Base-by-base conservation (phyloP, 1,140 invertebrate genomes). In the Zelostemma sp. region DNA sequence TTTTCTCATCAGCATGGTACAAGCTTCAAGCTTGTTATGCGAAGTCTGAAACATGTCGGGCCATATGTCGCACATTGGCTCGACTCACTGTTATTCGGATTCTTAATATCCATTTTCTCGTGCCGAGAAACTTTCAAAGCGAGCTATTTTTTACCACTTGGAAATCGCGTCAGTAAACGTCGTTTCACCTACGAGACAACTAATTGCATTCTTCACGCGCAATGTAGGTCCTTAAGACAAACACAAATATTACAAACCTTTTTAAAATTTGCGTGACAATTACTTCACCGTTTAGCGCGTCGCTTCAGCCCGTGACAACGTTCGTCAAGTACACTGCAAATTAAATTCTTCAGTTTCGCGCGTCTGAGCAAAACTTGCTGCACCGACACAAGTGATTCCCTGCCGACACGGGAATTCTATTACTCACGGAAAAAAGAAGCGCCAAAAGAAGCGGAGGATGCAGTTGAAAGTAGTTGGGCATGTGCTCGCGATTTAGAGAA, bases 51-150 rank as follows among this genome's bases (percentile, higher is more conserved):
- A 66, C 82, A 73, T 85, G 83, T 84, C 77, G 83, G 79, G 74
- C 80, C 83, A 85, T 82, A 81, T 84, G 82, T 74, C 78, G 79
- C 82, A 81, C 83, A 83, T 84, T 83, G 80, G 74, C 74, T 79
- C 68, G 68, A 77, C 70, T 76, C 75, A 77, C 75, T 56, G 46
- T 40, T 21, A 64, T 28, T 56, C 21, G 56, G 51, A 65, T 61
- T 70, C 58, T 54, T 70, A 64, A 61, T 65, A 70, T 65, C 62
- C 53, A 65, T 61, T 65, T 54, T 65, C 61, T 62, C 62, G 51
- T 50, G 63, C 57, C 60, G 59, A 4, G 8, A 3, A 28, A 28
- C 25, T 28, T 28, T 28, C 8, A 8, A 28, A 3, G 25, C 25
- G 8, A 28, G 3, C 25, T 28, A 28, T 28, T 28, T 28, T n/a